Evolutionary conservation across 2,113 vertebrate genomes (phyloP).

Genomic region (Sus scrofa): T2T-Sscrofa CM000826.6:126270001-126270500

Average conservation of each 20-base stretch:
- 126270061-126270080: not conserved
- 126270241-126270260: slow-evolving; percentile 20
- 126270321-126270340: slow-evolving; percentile 11
- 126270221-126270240: not conserved
- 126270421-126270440: not conserved
- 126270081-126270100: not conserved
- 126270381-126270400: not conserved
- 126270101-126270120: not conserved
- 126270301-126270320: not conserved
- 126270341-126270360: slow-evolving; percentile 23
- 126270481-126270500: not conserved
- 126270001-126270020: not conserved
- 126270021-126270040: not conserved
- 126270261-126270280: slow-evolving; percentile 27
- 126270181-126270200: not conserved
- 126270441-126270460: not conserved
- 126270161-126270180: not conserved
- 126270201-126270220: not conserved
- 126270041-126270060: not conserved
- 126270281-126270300: slow-evolving; percentile 11
- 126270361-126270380: not conserved
- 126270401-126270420: not conserved
- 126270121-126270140: not conserved
- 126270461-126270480: not conserved
- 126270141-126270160: not conserved